phyloP scores from a whole-genome alignment of 2,888 invertebrate species.

The Julus scanicus region DNA sequence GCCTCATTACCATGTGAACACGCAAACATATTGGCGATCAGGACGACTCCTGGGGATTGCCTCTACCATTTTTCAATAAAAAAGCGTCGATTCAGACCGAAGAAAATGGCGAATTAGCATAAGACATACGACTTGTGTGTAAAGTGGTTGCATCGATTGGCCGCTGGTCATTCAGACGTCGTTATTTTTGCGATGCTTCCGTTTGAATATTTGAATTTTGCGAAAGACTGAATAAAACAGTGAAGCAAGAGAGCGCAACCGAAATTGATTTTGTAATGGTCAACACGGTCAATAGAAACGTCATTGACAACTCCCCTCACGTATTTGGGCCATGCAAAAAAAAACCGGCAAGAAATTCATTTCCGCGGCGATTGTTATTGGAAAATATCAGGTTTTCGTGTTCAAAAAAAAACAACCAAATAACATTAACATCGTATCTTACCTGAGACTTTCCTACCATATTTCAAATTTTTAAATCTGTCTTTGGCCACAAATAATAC shows the following conservation, averaged over 20 bases:
- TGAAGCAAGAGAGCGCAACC: neutral
- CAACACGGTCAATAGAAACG: slow-evolving; percentile 6
- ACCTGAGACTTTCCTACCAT: too few relatives aligned
- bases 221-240: neutral
- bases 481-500: neutral
- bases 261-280: slow-evolving; percentile 20
- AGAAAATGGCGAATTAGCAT: neutral
- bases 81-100: neutral
- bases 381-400: slow-evolving; percentile 11
- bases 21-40: neutral
- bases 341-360: neutral
- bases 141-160: neutral
- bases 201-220: neutral
- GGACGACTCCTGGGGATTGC: neutral
- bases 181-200: neutral
- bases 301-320: neutral
- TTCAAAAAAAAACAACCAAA: neutral
- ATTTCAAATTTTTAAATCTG: too few relatives aligned
- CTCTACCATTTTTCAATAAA: neutral
- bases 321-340: neutral
- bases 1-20: too few relatives aligned
- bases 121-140: neutral
- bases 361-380: neutral
- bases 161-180: neutral
- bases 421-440: neutral